Evolutionary conservation across 2,888 invertebrate genomes (phyloP).

Genomic region (Tholera decimalis): DNA sequence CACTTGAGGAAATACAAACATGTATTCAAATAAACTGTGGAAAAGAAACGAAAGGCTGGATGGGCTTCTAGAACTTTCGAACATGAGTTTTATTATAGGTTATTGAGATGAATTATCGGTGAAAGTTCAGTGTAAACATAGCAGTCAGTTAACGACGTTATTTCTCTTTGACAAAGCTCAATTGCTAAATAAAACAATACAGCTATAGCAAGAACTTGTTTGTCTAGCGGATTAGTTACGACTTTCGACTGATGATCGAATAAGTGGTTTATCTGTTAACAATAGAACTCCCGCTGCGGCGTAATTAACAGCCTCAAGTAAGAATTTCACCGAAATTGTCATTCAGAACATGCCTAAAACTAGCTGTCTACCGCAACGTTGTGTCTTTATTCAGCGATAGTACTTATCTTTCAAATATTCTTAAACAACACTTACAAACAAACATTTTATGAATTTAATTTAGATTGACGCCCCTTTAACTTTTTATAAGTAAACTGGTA

Average conservation of each 20-base stretch:
- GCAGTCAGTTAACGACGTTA: constrained; percentile 9
- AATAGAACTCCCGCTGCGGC: background rate
- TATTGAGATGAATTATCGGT: constrained; percentile 11
- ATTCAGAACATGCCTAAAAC: background rate
- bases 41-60: constrained; percentile 37
- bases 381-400: background rate
- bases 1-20: constrained; percentile 49
- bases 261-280: constrained; percentile 33
- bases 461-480: no score
- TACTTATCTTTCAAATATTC: no score
- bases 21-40: constrained; percentile 31
- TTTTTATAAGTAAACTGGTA: no score
- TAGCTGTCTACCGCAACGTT: no score
- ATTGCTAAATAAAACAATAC: constrained; percentile 19
- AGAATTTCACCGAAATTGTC: background rate
- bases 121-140: constrained; percentile 32
- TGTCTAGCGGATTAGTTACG: constrained; percentile 13
- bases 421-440: no score
- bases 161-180: background rate
- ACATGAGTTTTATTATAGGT: background rate
- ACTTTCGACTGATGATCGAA: constrained; percentile 13
- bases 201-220: constrained; percentile 4
- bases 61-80: constrained; percentile 20
- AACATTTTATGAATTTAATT: no score
- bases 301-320: background rate